phyloP scores from a whole-genome alignment of 2,113 vertebrate species.

The Pseudorectes ferrugineus region DNA sequence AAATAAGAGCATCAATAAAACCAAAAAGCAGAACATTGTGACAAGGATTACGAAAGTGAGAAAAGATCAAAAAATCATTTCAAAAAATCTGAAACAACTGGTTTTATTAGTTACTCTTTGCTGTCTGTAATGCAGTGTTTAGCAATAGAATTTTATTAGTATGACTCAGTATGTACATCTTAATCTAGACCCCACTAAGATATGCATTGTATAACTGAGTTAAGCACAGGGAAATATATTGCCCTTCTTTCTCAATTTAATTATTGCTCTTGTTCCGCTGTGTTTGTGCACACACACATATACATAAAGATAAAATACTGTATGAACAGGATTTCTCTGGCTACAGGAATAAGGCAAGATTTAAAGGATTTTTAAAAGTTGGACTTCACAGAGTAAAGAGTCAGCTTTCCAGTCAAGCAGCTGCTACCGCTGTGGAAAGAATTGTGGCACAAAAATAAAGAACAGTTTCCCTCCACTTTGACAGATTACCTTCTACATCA shows the following conservation, averaged over 20 bases:
- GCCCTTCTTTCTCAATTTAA: neutral
- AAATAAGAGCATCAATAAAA: neutral
- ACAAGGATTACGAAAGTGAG: neutral
- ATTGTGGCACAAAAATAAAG: neutral
- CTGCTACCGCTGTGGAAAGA: neutral
- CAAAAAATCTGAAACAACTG: neutral
- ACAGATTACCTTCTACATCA: slow-evolving; percentile 76
- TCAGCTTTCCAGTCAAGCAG: neutral
- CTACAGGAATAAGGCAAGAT: neutral
- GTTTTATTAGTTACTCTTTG: neutral
- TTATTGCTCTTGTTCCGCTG: neutral
- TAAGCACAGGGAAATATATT: neutral
- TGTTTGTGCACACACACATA: neutral
- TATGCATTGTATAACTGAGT: neutral
- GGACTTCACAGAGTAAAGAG: neutral
- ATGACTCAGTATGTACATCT: neutral
- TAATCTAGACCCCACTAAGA: neutral
- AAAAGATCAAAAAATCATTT: neutral
- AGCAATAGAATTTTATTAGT: neutral
- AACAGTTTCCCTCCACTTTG: neutral
- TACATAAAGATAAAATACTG: neutral
- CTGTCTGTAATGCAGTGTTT: neutral
- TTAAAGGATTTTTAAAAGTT: neutral
- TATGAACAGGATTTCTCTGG: neutral
- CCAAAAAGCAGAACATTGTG: slow-evolving; percentile 18